phyloP scores from a whole-genome alignment of 2,113 vertebrate species.

The Calidris pugnax region DNA sequence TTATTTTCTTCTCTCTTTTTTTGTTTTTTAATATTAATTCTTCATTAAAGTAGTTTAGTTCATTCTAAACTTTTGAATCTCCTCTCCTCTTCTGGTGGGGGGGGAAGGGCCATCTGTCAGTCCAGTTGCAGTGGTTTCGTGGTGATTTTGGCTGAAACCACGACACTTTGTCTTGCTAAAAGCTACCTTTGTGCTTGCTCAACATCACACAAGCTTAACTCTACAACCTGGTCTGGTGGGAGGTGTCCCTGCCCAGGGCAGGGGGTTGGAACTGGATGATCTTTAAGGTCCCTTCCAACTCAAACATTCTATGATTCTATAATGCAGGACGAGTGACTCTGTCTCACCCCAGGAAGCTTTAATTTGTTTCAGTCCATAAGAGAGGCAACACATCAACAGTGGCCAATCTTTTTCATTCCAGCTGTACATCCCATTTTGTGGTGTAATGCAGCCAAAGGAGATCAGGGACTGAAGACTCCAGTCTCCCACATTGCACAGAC shows the following conservation, averaged over 20 bases:
- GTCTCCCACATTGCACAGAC: neutral
- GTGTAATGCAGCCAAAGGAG: neutral
- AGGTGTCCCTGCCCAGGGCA: too few relatives aligned
- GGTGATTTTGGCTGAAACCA: too few relatives aligned
- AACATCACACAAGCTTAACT: neutral
- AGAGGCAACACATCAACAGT: neutral
- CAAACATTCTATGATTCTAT: too few relatives aligned
- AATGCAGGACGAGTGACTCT: neutral
- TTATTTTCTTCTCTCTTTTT: too few relatives aligned
- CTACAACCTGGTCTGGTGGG: neutral
- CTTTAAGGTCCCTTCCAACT: too few relatives aligned
- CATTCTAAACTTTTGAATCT: too few relatives aligned
- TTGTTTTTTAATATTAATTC: too few relatives aligned
- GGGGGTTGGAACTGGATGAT: too few relatives aligned
- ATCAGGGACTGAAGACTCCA: neutral
- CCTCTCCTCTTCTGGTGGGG: too few relatives aligned
- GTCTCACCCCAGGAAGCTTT: neutral
- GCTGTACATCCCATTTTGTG: fast-evolving
- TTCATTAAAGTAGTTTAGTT: too few relatives aligned
- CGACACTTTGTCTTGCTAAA: neutral
- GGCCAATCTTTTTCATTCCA: neutral
- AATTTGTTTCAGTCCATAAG: neutral
- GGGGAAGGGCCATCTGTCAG: too few relatives aligned
- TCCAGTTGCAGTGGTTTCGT: too few relatives aligned
- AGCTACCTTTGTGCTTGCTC: neutral